A percentile compares a stretch with the other conserved stretches of the same genome.
Conservation (phyloP, 1,140 invertebrate species). For the Pachyrhynchus sulphureomaculatus region DNA sequence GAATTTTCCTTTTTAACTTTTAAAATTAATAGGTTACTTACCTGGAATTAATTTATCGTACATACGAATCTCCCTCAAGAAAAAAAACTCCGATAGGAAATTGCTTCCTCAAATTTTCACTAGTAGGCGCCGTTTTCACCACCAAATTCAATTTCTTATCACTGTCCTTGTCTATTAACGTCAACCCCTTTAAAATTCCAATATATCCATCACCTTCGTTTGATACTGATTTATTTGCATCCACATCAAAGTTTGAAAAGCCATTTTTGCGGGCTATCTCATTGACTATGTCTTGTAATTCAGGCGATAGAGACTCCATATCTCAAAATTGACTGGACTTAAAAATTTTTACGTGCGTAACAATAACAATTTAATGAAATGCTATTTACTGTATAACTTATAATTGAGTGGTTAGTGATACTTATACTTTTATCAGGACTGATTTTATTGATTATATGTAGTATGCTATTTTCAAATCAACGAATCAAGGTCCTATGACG, state of each 20-base stretch:
- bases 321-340: too few relatives aligned
- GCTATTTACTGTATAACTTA: too few relatives aligned
- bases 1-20: too few relatives aligned
- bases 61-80: constrained; percentile 34
- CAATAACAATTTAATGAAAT: too few relatives aligned
- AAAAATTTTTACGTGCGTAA: too few relatives aligned
- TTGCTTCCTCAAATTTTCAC: constrained; percentile 22
- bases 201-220: constrained; percentile 36
- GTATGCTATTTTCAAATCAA: too few relatives aligned
- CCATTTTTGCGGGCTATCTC: constrained; percentile 56
- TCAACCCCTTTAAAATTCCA: constrained; percentile 20
- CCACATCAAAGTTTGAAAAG: constrained; percentile 16
- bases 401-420: too few relatives aligned
- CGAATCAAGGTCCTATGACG: too few relatives aligned
- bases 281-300: constrained; percentile 47
- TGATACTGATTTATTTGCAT: constrained; percentile 9
- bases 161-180: constrained; percentile 12
- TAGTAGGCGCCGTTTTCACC: constrained; percentile 29
- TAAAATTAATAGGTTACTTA: neutral
- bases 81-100: constrained; percentile 32
- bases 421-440: too few relatives aligned
- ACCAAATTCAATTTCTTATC: constrained; percentile 24
- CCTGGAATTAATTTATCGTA: constrained; percentile 33
- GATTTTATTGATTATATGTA: too few relatives aligned
- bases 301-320: constrained; percentile 54